Conservation (phyloP, 92 coral and sea anemone genomes). For the Plumapathes pennacea region DNA sequence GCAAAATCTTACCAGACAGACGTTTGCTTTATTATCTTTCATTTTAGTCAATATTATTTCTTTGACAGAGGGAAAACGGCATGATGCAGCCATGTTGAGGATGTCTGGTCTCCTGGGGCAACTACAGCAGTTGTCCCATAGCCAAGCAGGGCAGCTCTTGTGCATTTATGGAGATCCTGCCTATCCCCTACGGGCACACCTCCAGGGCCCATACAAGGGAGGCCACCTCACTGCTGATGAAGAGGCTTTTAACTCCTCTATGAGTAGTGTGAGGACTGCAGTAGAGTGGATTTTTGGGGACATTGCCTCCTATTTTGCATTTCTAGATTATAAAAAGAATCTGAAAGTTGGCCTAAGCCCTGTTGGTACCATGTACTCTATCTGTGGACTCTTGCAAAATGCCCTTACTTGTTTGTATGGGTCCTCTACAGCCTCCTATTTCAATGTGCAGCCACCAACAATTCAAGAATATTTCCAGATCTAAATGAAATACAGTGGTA, state of each 20-base stretch:
- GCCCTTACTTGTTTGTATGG: conserved; percentile 32
- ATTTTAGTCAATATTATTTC: neutral
- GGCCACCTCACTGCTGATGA: conserved; percentile 17
- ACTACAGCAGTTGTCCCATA: conserved; percentile 21
- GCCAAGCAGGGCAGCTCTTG: conserved; percentile 22
- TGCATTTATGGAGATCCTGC: conserved; percentile 49
- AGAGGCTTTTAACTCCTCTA: conserved; percentile 35
- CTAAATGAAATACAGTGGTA: conserved; percentile 2
- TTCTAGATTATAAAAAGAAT: conserved; percentile 29
- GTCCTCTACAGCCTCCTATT: conserved; percentile 9
- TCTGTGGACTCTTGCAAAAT: conserved; percentile 20
- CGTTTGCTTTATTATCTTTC: too few species aligned
- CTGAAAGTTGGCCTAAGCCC: conserved; percentile 24
- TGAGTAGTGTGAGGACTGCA: conserved; percentile 25
- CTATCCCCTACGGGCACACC: conserved; percentile 35
- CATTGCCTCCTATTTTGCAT: conserved; percentile 29
- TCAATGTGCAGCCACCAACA: conserved; percentile 27
- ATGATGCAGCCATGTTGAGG: conserved; percentile 31
- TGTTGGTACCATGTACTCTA: conserved; percentile 18
- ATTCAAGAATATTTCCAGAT: conserved; percentile 27
- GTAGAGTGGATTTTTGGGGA: conserved; percentile 46
- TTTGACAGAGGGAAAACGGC: conserved; percentile 39
- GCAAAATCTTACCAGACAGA: too few species aligned
- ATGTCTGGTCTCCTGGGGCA: conserved; percentile 25
- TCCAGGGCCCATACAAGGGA: conserved; percentile 37